phyloP scores from a whole-genome alignment of 2,797 vertebrate species.

The Phoeniculus purpureus region DNA sequence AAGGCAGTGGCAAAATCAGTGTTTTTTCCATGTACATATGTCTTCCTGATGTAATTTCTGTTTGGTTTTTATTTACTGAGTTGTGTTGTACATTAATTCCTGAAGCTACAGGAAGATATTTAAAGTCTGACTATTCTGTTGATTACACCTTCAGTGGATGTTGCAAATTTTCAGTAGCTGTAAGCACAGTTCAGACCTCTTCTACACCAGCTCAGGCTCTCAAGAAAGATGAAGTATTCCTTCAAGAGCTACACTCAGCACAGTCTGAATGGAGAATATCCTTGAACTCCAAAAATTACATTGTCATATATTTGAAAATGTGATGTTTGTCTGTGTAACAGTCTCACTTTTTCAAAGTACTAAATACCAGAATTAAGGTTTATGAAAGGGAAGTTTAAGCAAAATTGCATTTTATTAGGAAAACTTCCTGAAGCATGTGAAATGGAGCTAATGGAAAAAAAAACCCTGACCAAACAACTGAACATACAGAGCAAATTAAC shows the following conservation, averaged over 20 bases:
- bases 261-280: not conserved
- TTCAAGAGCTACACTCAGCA: not conserved
- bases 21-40: not conserved
- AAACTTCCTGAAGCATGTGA: not conserved
- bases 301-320: not conserved
- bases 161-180: not conserved
- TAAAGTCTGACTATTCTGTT: not conserved
- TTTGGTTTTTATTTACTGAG: accelerated
- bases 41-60: not conserved
- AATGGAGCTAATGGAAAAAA: not conserved
- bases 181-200: not conserved
- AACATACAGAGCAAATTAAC: not conserved
- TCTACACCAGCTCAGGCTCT: not conserved
- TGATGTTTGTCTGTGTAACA: not conserved
- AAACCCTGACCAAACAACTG: not conserved
- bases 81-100: accelerated
- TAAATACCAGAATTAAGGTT: not conserved
- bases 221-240: not conserved
- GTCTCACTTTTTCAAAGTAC: not conserved
- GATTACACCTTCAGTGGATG: not conserved
- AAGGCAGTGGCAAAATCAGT: not conserved
- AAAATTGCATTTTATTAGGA: not conserved
- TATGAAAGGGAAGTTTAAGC: not conserved
- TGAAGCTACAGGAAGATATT: not conserved
- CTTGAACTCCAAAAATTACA: not conserved